Evolutionary conservation across 2,888 invertebrate genomes (phyloP).

Genomic region (Drosophila buzzatii): DNA sequence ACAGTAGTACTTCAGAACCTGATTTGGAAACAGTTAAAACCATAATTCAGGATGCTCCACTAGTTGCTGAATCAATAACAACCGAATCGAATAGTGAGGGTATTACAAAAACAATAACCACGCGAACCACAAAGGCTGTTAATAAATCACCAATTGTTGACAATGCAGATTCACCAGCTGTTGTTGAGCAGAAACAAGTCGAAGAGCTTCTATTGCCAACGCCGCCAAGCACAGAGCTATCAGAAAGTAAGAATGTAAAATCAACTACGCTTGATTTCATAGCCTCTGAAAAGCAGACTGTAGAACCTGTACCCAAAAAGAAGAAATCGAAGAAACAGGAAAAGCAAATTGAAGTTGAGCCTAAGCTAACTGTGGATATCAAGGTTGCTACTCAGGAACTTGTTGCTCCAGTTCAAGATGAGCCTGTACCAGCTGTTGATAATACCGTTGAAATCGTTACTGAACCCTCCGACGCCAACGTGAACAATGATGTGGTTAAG

Average conservation of each 20-base stretch:
- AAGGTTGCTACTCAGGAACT: neutral
- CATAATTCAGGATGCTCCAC: slow-evolving; percentile 53
- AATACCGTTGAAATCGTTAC: slow-evolving; percentile 1
- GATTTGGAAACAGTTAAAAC: slow-evolving; percentile 37
- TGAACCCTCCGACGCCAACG: slow-evolving; percentile 18
- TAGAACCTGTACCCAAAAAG: slow-evolving; percentile 23
- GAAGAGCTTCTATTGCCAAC: slow-evolving; percentile 26
- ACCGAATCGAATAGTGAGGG: slow-evolving; percentile 72
- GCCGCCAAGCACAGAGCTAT: slow-evolving; percentile 1
- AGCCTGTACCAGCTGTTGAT: slow-evolving; percentile 4
- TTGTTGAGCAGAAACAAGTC: slow-evolving; percentile 9
- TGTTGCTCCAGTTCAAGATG: slow-evolving; percentile 15
- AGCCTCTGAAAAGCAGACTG: slow-evolving; percentile 43
- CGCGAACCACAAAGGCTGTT: slow-evolving; percentile 63
- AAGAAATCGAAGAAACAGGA: slow-evolving; percentile 38
- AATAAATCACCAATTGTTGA: slow-evolving; percentile 41
- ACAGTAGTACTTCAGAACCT: slow-evolving; percentile 48
- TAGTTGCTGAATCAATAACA: slow-evolving; percentile 66
- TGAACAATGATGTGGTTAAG: slow-evolving; percentile 72
- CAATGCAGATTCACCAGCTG: slow-evolving; percentile 1
- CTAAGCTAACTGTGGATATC: slow-evolving; percentile 4
- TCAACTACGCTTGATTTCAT: slow-evolving; percentile 59
- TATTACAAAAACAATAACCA: slow-evolving; percentile 66
- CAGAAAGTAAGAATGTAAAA: slow-evolving; percentile 29
- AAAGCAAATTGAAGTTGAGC: neutral